Evolutionary conservation across 2,888 invertebrate genomes (phyloP).

Genomic region (Chymomyza fuscimana): DNA sequence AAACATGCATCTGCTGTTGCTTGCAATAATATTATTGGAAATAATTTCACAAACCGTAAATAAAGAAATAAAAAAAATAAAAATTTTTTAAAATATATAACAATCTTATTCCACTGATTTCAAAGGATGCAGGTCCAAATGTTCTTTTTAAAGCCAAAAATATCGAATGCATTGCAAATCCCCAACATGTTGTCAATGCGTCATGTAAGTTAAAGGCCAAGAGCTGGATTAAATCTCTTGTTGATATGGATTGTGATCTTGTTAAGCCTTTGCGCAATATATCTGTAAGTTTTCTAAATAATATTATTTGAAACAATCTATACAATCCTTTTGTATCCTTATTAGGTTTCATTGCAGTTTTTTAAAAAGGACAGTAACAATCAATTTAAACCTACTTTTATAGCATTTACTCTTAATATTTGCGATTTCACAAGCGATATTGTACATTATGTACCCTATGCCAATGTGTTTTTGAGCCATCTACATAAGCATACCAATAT

Average conservation of each 20-base stretch:
- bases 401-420: slow-evolving; percentile 25
- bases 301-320: neutral
- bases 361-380: slow-evolving; percentile 20
- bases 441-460: slow-evolving; percentile 5
- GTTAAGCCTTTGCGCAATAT: neutral
- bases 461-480: slow-evolving; percentile 10
- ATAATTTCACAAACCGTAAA: neutral
- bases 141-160: slow-evolving; percentile 24
- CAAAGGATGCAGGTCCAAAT: neutral
- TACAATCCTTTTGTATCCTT: neutral
- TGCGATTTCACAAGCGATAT: slow-evolving; percentile 22
- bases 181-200: neutral
- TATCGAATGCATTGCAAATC: slow-evolving; percentile 24
- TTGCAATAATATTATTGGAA: neutral
- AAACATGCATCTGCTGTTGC: neutral
- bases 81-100: neutral
- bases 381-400: slow-evolving; percentile 28
- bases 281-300: slow-evolving; percentile 15
- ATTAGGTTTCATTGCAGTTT: slow-evolving; percentile 18
- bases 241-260: slow-evolving; percentile 8
- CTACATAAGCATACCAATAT: slow-evolving; percentile 25
- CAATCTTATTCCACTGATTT: neutral
- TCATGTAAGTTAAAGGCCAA: slow-evolving; percentile 16
- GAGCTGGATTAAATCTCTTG: slow-evolving; percentile 9
- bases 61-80: no score